A percentile compares a stretch with the other conserved stretches of the same genome.
Conservation (phyloP, 2,113 vertebrate species). For the Hippopotamus amphibius region DNA sequence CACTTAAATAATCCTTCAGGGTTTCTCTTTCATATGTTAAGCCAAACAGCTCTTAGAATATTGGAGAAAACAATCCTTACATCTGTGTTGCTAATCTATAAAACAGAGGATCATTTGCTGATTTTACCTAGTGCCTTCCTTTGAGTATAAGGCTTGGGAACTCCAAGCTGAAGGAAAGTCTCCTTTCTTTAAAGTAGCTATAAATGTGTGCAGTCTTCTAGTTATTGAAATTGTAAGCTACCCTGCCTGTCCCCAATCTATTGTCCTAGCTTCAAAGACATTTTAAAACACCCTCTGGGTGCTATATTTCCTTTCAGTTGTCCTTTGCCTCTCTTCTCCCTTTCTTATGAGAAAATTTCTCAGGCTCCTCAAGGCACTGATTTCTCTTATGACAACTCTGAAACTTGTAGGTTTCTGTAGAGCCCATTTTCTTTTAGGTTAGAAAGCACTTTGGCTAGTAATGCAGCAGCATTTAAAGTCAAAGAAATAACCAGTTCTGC, state of each 20-base stretch:
- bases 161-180: background rate
- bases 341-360: slow-evolving; percentile 55
- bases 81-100: background rate
- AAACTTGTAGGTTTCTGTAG: slow-evolving; percentile 54
- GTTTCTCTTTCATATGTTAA: background rate
- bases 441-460: background rate
- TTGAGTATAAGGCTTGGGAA: background rate
- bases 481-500: slow-evolving; percentile 61
- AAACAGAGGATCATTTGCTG: background rate
- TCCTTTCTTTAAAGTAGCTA: background rate
- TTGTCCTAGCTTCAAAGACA: background rate
- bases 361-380: slow-evolving; percentile 27
- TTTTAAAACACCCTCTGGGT: slow-evolving; percentile 46
- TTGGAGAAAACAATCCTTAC: background rate
- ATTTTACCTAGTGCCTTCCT: background rate
- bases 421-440: slow-evolving; percentile 46
- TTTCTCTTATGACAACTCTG: slow-evolving; percentile 55
- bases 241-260: background rate
- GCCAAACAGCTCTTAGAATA: background rate
- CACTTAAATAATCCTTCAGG: background rate
- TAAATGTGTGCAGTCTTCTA: background rate
- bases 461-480: slow-evolving; percentile 66
- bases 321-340: background rate
- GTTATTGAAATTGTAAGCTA: background rate
- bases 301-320: slow-evolving; percentile 39